phyloP scores from a whole-genome alignment of 2,113 vertebrate genomes.

The Mola mola region DNA sequence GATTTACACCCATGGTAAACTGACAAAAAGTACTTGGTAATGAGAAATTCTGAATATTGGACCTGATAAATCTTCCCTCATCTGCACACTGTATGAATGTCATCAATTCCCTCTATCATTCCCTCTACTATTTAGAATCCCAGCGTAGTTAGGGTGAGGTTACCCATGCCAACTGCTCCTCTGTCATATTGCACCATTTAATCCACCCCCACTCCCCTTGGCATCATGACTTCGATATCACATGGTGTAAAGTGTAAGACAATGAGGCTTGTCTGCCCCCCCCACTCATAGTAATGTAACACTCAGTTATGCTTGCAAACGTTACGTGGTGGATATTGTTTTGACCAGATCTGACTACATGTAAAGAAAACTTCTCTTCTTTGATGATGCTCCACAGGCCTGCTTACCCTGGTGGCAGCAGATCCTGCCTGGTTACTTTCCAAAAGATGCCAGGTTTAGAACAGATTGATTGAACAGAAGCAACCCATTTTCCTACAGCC shows the following conservation, averaged over 20 bases:
- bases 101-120: too few species aligned
- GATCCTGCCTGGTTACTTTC: neutral
- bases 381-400: slow-evolving; percentile 12
- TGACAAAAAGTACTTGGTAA: too few species aligned
- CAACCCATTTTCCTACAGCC: slow-evolving; percentile 47
- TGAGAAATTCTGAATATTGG: too few species aligned
- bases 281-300: slow-evolving; percentile 24
- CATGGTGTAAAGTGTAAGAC: slow-evolving; percentile 50
- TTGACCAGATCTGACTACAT: neutral
- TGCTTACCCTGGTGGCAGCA: neutral
- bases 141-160: slow-evolving; percentile 30
- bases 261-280: slow-evolving; percentile 42
- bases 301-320: slow-evolving; percentile 6
- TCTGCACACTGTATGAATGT: too few species aligned
- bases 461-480: too few species aligned
- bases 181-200: slow-evolving; percentile 43
- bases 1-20: too few species aligned
- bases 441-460: slow-evolving; percentile 31
- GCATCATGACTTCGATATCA: slow-evolving; percentile 28
- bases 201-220: slow-evolving; percentile 47
- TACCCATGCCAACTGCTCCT: slow-evolving; percentile 51
- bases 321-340: neutral
- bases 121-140: too few species aligned
- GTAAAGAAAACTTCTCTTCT: neutral
- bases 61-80: too few species aligned